These are phyloP conservation scores for Hemibagrus guttatus DNA, from an alignment of 2,797 vertebrate genomes.

Conservation along the genomic window DNA sequence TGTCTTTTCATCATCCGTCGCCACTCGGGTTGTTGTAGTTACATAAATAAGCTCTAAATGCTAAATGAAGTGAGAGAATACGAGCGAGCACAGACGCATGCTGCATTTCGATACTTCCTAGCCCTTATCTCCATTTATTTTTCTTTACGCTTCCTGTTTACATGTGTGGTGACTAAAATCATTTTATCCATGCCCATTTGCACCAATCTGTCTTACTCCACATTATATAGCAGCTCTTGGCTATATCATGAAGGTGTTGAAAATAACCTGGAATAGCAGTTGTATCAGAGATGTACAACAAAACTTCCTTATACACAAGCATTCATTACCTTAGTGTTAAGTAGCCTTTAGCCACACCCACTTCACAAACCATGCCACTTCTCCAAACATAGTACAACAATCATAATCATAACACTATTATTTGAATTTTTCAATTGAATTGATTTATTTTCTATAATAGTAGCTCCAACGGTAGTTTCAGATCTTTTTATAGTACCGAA, in stretches of 20 bases:
- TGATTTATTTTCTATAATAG: neutral
- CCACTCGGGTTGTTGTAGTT: conserved; percentile 33
- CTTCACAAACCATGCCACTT: neutral
- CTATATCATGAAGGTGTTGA: neutral
- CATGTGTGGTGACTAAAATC: conserved; percentile 11
- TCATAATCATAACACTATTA: neutral
- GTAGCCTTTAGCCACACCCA: neutral
- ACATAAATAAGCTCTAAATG: conserved; percentile 49
- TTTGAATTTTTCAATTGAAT: neutral
- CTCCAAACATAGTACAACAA: neutral
- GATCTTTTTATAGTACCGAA: neutral
- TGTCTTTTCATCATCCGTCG: conserved; percentile 32
- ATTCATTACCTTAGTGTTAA: too few species aligned
- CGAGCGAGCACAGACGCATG: neutral
- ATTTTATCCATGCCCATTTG: conserved; percentile 20
- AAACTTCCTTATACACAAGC: neutral
- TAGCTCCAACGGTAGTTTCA: neutral
- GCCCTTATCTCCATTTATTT: conserved; percentile 41
- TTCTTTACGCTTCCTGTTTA: conserved; percentile 52
- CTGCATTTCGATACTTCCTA: conserved; percentile 11
- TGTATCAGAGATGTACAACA: neutral
- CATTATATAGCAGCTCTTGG: neutral
- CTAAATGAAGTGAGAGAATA: conserved; percentile 20
- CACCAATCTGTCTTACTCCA: neutral
- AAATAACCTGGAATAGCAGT: neutral